These are phyloP conservation scores for Neolamprologus longior DNA, from an alignment of 2,113 vertebrate species.

Conservation along the genomic window DNA sequence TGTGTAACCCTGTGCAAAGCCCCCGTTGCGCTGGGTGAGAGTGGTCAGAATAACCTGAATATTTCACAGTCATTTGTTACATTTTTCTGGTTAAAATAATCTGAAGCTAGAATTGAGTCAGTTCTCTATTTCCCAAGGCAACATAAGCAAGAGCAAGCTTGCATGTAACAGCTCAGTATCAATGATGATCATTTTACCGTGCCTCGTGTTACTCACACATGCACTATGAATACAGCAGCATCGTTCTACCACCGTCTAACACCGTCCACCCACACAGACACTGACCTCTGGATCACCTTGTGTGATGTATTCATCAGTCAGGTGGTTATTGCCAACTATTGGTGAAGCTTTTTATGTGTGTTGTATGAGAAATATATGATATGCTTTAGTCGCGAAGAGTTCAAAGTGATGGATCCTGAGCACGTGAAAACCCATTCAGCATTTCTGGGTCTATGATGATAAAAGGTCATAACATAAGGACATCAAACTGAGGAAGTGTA, in stretches of 20 bases:
- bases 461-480: background rate
- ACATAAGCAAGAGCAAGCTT: background rate
- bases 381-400: background rate
- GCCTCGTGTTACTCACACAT: background rate
- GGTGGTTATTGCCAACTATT: background rate
- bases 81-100: background rate
- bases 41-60: background rate
- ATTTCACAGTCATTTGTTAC: background rate
- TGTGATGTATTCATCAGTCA: background rate
- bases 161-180: background rate
- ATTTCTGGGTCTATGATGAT: background rate
- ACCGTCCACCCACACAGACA: background rate
- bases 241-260: background rate
- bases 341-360: background rate
- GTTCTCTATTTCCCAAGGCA: background rate
- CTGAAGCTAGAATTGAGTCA: background rate
- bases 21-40: background rate
- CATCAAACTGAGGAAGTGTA: background rate
- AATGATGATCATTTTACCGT: background rate
- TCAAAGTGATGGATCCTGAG: background rate
- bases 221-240: background rate
- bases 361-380: background rate
- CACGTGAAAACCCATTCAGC: background rate
- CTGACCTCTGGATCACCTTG: background rate
- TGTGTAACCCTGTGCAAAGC: background rate